Base-by-base conservation (phyloP, 2,113 vertebrate genomes). In the Leuciscus idus region DNA sequence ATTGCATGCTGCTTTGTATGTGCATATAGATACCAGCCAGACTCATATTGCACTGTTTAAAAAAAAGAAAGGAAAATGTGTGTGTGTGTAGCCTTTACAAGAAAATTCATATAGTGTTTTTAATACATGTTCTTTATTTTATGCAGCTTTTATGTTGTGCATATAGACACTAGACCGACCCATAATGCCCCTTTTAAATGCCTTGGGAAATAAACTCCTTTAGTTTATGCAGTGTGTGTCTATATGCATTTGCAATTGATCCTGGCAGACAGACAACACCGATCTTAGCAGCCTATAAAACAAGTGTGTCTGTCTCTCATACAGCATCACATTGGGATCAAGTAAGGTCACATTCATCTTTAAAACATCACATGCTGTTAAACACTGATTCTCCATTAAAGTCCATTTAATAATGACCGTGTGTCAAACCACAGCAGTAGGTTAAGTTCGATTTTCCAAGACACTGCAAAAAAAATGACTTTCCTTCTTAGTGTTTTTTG, bases 331-430 rank as follows among this genome's bases (percentile, higher is more conserved):
- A 61, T n/a, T 61, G 12, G 33, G 33, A 33, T 61, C 55, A 80
- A 36, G 55, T 39, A 43, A 61, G 52, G 77, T 39, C 77, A 43
- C 33, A 2, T 80, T 39, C 77, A 43, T 80, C 55, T 43, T 80
- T 61, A 80, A 80, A 79, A 59, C 33, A 80, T 43, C 77, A 43
- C 77, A 76, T 52, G 23, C 46, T 76, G 74, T 10, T 80, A 33
- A 59, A 59, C 52, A 59, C 12, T 61, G 77, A 61, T 61, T 80
- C 55, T 61, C 36, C 55, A 59, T 61, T 80, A 61, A 57, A 80
- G 55, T 61, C 46, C 46, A 50, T 50, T 46, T 11, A 75, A 26
- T 50, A 28, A 17, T 0, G 3, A 50, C 70, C 59, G 26, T 62
- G 79, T 33, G n/a, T 86, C 87, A 83, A 52, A 19, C n/a, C 73